A percentile compares a stretch with the other conserved stretches of the same genome.
These are phyloP conservation scores for Vanessa cardui DNA, from an alignment of 2,888 invertebrate genomes.

Conservation along the genomic window DNA sequence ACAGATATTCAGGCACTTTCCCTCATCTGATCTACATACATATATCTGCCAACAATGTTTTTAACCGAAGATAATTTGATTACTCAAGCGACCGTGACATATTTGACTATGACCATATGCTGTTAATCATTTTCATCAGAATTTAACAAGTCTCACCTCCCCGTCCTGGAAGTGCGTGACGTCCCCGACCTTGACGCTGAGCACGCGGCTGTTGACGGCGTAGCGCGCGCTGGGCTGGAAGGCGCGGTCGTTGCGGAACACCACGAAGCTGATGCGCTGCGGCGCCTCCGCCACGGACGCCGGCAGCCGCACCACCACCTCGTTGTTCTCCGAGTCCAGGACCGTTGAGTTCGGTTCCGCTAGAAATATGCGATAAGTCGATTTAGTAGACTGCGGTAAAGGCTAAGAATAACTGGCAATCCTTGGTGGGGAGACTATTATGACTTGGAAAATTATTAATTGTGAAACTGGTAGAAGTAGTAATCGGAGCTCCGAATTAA, in stretches of 20 bases:
- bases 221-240: constrained; percentile 50
- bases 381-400: background rate
- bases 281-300: constrained; percentile 54
- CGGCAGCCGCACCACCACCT: constrained; percentile 70
- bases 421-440: too few relatives aligned
- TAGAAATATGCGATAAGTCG: constrained; percentile 43
- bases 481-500: too few relatives aligned
- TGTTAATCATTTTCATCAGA: too few relatives aligned
- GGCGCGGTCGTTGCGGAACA: constrained; percentile 74
- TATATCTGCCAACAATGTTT: too few relatives aligned
- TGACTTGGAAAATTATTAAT: too few relatives aligned
- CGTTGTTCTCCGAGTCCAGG: constrained; percentile 54
- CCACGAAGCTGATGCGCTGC: constrained; percentile 72
- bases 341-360: constrained; percentile 53
- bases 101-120: too few relatives aligned
- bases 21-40: too few relatives aligned
- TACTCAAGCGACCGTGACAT: too few relatives aligned
- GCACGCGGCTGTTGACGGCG: constrained; percentile 71
- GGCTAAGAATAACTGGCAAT: too few relatives aligned
- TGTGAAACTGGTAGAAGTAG: too few relatives aligned
- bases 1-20: too few relatives aligned
- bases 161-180: constrained; percentile 59
- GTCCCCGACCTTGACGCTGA: constrained; percentile 75
- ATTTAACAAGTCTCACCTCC: constrained; percentile 55
- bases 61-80: too few relatives aligned